Conservation (phyloP, 2,888 invertebrate genomes). For the Folsomia candida region DNA sequence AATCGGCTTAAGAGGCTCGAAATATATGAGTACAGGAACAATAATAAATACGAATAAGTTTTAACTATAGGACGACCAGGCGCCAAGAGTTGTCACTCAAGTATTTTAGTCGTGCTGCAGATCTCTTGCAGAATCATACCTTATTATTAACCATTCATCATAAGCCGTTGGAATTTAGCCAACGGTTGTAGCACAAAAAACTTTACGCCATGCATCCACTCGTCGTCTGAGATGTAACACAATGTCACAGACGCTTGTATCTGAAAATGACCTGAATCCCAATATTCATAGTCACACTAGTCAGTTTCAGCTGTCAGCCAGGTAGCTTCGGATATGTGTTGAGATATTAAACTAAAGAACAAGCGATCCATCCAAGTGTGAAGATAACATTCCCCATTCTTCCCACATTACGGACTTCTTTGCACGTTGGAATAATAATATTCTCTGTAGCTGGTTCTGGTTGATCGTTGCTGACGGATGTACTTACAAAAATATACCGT, state of each 20-base stretch:
- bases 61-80: constrained; percentile 7
- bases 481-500: too few species aligned
- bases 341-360: too few species aligned
- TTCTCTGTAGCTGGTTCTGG: neutral
- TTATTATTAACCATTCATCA: constrained; percentile 33
- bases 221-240: neutral
- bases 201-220: too few species aligned
- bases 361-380: constrained; percentile 6
- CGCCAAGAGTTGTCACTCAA: constrained; percentile 37
- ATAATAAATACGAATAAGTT: neutral
- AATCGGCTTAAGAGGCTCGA: neutral
- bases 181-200: too few species aligned
- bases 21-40: too few species aligned
- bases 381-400: constrained; percentile 8
- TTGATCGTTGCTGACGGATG: too few species aligned
- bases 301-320: too few species aligned
- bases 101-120: constrained; percentile 29
- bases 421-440: neutral
- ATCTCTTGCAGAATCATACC: constrained; percentile 8
- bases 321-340: too few species aligned
- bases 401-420: neutral
- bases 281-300: too few species aligned
- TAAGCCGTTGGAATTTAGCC: constrained; percentile 27
- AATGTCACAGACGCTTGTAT: neutral
- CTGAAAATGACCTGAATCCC: neutral